Percentiles rank a stretch among this genome's conserved stretches.
Evolutionary conservation across 1,140 invertebrate species (phyloP).

Genomic region (Eriocheir sinensis): DNA sequence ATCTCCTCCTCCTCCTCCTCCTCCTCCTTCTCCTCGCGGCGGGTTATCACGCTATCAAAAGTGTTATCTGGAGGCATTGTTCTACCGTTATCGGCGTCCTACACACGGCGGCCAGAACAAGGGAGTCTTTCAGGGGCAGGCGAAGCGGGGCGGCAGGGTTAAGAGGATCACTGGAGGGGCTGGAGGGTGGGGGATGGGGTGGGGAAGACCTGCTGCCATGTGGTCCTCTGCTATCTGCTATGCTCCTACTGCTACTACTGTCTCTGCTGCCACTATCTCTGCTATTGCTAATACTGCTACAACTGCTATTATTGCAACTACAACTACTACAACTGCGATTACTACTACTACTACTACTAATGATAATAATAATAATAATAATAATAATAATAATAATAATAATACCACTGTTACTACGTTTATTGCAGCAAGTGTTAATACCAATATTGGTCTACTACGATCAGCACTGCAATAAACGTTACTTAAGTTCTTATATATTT

Average conservation of each 20-base stretch:
- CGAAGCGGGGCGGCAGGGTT: background rate
- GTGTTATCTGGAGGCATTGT: constrained; percentile 24
- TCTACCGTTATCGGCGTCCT: background rate
- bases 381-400: background rate
- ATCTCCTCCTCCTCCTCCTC: constrained; percentile 15
- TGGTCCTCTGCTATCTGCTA: background rate
- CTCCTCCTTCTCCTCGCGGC: background rate
- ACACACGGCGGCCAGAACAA: constrained; percentile 13
- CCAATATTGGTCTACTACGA: too few relatives aligned
- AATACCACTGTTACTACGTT: too few relatives aligned
- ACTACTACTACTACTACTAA: background rate
- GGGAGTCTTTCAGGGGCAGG: background rate
- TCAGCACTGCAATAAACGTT: too few relatives aligned
- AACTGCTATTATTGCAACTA: background rate
- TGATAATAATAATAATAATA: background rate
- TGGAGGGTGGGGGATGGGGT: background rate
- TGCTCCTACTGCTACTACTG: background rate
- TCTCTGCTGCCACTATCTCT: background rate
- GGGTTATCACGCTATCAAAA: background rate
- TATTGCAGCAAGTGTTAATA: too few relatives aligned
- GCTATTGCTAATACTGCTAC: too few relatives aligned
- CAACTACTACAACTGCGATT: background rate
- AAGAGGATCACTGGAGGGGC: background rate
- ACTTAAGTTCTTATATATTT: too few relatives aligned
- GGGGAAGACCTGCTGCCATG: background rate